A percentile compares a stretch with the other conserved stretches of the same genome.
phyloP scores from a whole-genome alignment of 1,140 invertebrate genomes.

The Zeugodacus cucurbitae region DNA sequence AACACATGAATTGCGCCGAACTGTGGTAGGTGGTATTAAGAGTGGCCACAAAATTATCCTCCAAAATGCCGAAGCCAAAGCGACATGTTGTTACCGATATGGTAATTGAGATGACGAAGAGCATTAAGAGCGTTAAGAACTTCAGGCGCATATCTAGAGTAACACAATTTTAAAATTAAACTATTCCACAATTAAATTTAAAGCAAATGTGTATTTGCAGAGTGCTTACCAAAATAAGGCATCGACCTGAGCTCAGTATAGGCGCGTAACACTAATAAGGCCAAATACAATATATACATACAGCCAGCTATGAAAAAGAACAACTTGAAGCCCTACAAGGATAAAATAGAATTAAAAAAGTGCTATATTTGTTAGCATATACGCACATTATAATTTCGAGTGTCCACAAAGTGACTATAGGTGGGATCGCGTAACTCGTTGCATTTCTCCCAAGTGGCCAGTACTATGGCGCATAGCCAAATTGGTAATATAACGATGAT shows the following conservation, averaged over 20 bases:
- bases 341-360: neutral
- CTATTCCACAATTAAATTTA: too few species aligned
- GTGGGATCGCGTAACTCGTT: slow-evolving; percentile 92
- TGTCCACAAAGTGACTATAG: slow-evolving; percentile 90
- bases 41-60: slow-evolving; percentile 93
- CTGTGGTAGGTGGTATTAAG: slow-evolving; percentile 87
- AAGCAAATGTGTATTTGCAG: too few species aligned
- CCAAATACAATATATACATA: slow-evolving; percentile 87
- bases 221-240: slow-evolving; percentile 92
- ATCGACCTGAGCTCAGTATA: slow-evolving; percentile 95
- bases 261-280: slow-evolving; percentile 86
- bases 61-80: slow-evolving; percentile 88
- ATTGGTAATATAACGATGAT: slow-evolving; percentile 86
- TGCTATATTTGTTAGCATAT: neutral
- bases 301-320: slow-evolving; percentile 89
- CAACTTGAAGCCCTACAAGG: slow-evolving; percentile 77
- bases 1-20: slow-evolving; percentile 93
- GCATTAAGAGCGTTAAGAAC: slow-evolving; percentile 88
- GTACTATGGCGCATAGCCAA: slow-evolving; percentile 86
- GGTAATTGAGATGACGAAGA: slow-evolving; percentile 84
- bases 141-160: slow-evolving; percentile 88
- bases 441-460: slow-evolving; percentile 90
- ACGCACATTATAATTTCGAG: slow-evolving; percentile 85
- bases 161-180: too few species aligned
- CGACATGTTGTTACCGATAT: slow-evolving; percentile 81